phyloP scores from a whole-genome alignment of 2,888 invertebrate species.

The Ectemnius lituratus region DNA sequence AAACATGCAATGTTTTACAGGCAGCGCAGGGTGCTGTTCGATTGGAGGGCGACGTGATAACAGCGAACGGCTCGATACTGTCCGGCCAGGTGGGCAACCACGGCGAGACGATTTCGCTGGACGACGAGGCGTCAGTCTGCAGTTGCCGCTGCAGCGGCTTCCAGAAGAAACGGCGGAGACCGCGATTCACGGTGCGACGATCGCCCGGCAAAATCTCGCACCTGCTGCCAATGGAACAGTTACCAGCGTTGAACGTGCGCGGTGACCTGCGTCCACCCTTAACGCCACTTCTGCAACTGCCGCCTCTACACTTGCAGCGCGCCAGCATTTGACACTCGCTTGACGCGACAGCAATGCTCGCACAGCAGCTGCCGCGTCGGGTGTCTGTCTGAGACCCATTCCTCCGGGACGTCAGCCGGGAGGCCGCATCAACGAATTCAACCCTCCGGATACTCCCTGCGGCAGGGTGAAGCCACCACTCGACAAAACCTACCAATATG shows the following conservation, averaged over 20 bases:
- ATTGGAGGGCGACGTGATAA: slow-evolving; percentile 97
- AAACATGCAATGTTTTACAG: slow-evolving; percentile 76
- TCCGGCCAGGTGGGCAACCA: slow-evolving; percentile 82
- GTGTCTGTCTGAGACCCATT: slow-evolving; percentile 61
- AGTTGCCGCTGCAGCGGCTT: slow-evolving; percentile 78
- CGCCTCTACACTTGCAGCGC: slow-evolving; percentile 75
- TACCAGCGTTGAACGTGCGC: slow-evolving; percentile 67
- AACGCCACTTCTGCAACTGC: slow-evolving; percentile 72
- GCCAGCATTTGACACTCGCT: slow-evolving; percentile 75
- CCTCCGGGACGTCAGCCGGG: not conserved
- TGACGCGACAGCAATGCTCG: slow-evolving; percentile 27
- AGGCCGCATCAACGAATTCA: slow-evolving; percentile 55
- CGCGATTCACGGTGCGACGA: slow-evolving; percentile 79
- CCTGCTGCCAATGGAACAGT: slow-evolving; percentile 78
- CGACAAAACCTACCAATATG: no score
- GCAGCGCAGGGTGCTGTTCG: slow-evolving; percentile 97
- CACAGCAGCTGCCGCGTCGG: slow-evolving; percentile 60
- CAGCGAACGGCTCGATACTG: slow-evolving; percentile 93
- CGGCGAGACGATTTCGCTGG: slow-evolving; percentile 76
- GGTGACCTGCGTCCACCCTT: slow-evolving; percentile 67
- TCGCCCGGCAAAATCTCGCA: slow-evolving; percentile 80
- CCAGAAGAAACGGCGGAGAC: slow-evolving; percentile 75
- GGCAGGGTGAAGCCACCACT: slow-evolving; percentile 18
- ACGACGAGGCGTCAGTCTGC: slow-evolving; percentile 77
- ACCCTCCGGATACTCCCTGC: slow-evolving; percentile 42